Conservation (phyloP, 92 coral and sea anemone species). For the Heteractis magnifica region DNA sequence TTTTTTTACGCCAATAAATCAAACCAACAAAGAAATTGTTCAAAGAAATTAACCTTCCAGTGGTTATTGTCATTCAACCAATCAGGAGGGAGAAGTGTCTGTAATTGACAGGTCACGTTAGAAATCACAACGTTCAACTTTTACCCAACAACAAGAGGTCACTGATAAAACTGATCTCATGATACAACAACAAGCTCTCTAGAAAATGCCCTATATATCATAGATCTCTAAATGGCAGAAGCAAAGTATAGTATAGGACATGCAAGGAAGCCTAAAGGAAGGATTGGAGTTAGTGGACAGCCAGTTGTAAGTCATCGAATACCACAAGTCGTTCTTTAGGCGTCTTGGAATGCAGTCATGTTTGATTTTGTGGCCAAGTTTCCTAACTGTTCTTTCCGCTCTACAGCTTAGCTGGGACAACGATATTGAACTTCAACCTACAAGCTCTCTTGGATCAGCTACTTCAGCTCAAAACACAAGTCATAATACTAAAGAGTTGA, state of each 20-base stretch:
- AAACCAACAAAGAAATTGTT: background rate
- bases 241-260: conserved; percentile 57
- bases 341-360: conserved; percentile 26
- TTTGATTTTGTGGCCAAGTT: conserved; percentile 16
- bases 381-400: conserved; percentile 29
- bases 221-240: conserved; percentile 55
- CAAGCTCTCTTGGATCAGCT: conserved; percentile 60
- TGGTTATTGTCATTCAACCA: conserved; percentile 29
- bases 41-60: background rate
- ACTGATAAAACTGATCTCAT: background rate
- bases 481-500: conserved; percentile 23
- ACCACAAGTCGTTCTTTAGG: conserved; percentile 10
- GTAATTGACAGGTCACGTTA: conserved; percentile 25
- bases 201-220: background rate
- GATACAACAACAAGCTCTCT: background rate
- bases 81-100: conserved; percentile 11
- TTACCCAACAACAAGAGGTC: conserved; percentile 22
- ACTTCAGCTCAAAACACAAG: conserved; percentile 81
- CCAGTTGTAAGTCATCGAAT: conserved; percentile 64
- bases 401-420: conserved; percentile 78
- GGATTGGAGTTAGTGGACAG: conserved; percentile 73
- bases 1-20: background rate
- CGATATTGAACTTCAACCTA: conserved; percentile 68
- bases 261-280: conserved; percentile 68
- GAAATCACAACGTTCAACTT: conserved; percentile 1